phyloP scores from a whole-genome alignment of 2,888 invertebrate species.

The Pseudococcus longispinus region DNA sequence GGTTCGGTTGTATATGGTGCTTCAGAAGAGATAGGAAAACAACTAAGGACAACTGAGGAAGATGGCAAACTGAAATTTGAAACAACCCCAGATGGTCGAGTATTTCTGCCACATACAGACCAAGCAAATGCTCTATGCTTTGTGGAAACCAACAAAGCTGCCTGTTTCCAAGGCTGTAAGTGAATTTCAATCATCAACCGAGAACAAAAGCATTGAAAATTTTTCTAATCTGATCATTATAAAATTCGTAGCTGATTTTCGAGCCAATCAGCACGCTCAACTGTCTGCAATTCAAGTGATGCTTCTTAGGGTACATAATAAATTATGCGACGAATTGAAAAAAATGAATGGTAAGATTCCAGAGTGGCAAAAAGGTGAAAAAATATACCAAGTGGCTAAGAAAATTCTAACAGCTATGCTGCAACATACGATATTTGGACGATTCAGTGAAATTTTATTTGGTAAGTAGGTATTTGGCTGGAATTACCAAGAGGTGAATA shows the following conservation, averaged over 20 bases:
- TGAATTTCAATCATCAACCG: neutral
- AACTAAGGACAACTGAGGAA: neutral
- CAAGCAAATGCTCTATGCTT: neutral
- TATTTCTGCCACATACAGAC: neutral
- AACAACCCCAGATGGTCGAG: neutral
- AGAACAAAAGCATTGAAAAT: too few relatives aligned
- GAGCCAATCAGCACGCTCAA: slow-evolving; percentile 38
- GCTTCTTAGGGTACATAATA: slow-evolving; percentile 7
- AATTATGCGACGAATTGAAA: slow-evolving; percentile 25
- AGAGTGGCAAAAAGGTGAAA: neutral
- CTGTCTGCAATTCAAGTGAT: neutral
- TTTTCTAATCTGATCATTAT: neutral
- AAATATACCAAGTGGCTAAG: slow-evolving; percentile 7
- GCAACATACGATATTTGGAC: slow-evolving; percentile 6
- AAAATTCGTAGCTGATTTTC: neutral
- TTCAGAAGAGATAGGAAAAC: neutral
- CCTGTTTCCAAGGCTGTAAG: slow-evolving; percentile 7
- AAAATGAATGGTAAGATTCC: neutral
- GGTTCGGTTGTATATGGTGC: slow-evolving; percentile 7
- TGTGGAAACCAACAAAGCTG: slow-evolving; percentile 1
- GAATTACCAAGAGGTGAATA: neutral
- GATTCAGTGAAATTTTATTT: neutral
- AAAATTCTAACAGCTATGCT: neutral
- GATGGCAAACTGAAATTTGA: slow-evolving; percentile 13
- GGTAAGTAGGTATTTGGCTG: neutral